These are phyloP conservation scores for Scaptomyza caliginosa DNA, from an alignment of 2,888 invertebrate species.

Conservation along the genomic window DNA sequence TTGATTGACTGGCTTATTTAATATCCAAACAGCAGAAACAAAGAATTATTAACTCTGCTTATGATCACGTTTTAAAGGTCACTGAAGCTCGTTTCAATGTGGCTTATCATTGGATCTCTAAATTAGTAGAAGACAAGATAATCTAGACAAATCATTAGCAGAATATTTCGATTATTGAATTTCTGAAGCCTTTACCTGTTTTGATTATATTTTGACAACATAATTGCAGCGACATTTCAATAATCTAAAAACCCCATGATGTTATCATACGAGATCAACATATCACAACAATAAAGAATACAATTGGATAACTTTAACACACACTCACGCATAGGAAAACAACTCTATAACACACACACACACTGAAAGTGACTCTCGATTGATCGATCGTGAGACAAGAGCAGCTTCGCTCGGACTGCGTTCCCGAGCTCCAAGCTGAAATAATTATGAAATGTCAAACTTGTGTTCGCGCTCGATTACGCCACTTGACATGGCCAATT, in stretches of 20 bases:
- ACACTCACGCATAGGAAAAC: constrained; percentile 16
- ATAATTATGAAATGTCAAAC: constrained; percentile 82
- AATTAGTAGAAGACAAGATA: constrained; percentile 8
- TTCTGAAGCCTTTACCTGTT: background rate
- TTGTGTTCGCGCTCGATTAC: constrained; percentile 81
- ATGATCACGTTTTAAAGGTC: background rate
- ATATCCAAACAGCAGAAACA: too few relatives aligned
- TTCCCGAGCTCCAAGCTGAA: constrained; percentile 62
- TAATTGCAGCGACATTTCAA: constrained; percentile 65
- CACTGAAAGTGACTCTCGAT: constrained; percentile 20
- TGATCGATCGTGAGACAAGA: constrained; percentile 71
- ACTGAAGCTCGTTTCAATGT: background rate
- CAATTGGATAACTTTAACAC: constrained; percentile 39
- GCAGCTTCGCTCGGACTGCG: constrained; percentile 31
- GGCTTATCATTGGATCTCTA: constrained; percentile 11
- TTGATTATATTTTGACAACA: constrained; percentile 45
- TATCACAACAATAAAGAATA: constrained; percentile 44
- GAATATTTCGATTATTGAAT: constrained; percentile 10
- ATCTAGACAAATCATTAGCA: constrained; percentile 26
- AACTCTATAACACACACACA: constrained; percentile 37
- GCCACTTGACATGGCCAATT: constrained; percentile 81
- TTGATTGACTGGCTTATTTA: background rate
- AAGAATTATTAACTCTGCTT: background rate
- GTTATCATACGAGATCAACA: constrained; percentile 62
- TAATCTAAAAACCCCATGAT: constrained; percentile 50